Base-by-base conservation (phyloP, 2,797 vertebrate species). In the Phylloscopus collybita region DNA sequence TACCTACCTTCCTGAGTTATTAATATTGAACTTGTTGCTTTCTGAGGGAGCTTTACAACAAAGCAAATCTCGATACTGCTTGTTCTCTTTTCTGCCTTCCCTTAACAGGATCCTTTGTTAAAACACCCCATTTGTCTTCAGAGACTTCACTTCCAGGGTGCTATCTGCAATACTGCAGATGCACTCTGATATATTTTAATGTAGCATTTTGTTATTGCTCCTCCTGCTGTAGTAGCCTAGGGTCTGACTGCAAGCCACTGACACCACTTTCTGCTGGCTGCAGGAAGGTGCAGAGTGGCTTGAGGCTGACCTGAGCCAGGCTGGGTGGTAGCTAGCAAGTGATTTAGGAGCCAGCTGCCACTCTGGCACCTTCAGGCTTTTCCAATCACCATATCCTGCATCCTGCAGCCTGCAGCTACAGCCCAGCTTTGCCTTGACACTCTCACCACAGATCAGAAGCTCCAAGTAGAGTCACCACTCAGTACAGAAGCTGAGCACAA, bases 21-120 rank as follows among this genome's bases (percentile, higher is more conserved):
- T 88, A 80, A 83, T 86, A 81, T 16, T 69, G n/a, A 81, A 69
- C 45, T 66, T 78, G 16, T 22, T 91, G 53, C 53, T 78, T 80
- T 65, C 79, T 73, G 84, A 65, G 53, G 6, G 67, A 67, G 61
- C 64, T 92, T 67, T 69, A 74, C 0, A 1, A 71, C 75, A 91
- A 83, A 93, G 47, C 50, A 54, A 80, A 64, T 56, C 42, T 42
- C 40, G 22, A 59, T 40, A 44, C 17, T 49, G 21, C 0, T 0
- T 44, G 20, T 59, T 88, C 45, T 66, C 26, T 60, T 74, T 74
- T 29, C 45, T 71, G 25, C 36, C 57, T 70, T 45, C 61, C 42
- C 88, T 59, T 51, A 74, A 50, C 3, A 8, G 0, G 23, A n/a
- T 32, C 14, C 32, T 84, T 82, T 64, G 30, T 90, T 92, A 54